phyloP scores from a whole-genome alignment of 2,888 invertebrate genomes.

The Drosophila robusta region DNA sequence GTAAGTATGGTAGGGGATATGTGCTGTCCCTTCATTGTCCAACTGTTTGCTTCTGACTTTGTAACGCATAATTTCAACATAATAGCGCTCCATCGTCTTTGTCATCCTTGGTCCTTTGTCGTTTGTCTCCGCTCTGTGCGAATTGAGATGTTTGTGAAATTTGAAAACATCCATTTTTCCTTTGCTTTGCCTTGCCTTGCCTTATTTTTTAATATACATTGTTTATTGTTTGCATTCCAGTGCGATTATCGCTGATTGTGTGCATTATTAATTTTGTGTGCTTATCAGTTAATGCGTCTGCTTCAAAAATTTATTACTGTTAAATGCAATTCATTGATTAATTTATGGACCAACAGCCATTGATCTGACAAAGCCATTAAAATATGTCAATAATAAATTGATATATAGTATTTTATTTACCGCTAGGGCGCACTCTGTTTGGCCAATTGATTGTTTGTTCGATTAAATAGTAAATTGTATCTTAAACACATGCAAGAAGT shows the following conservation, averaged over 20 bases:
- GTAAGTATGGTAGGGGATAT: conserved; percentile 26
- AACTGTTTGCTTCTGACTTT: conserved; percentile 51
- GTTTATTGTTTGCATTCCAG: conserved; percentile 35
- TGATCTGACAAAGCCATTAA: conserved; percentile 19
- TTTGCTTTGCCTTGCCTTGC: not conserved
- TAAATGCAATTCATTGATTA: conserved; percentile 39
- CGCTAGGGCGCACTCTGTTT: conserved; percentile 4
- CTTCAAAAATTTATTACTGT: conserved; percentile 23
- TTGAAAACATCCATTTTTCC: conserved; percentile 25
- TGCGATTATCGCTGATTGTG: conserved; percentile 39
- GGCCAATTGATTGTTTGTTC: conserved; percentile 26
- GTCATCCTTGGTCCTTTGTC: conserved; percentile 34
- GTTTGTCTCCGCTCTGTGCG: conserved; percentile 4
- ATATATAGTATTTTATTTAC: conserved; percentile 41
- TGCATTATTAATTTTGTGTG: conserved; percentile 45
- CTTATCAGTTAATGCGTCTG: conserved; percentile 35
- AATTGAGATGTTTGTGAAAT: conserved; percentile 36
- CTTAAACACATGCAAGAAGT: conserved; percentile 40
- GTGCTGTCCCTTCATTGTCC: conserved; percentile 24
- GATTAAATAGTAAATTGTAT: conserved; percentile 50
- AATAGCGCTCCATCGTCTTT: conserved; percentile 53
- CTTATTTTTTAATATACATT: conserved; percentile 20
- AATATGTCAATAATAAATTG: conserved; percentile 46
- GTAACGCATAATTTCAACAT: conserved; percentile 70
- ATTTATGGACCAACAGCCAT: conserved; percentile 30